These are phyloP conservation scores for Aurelia aurita DNA, from an alignment of 30 jellyfish, hydroid and myxozoan genomes.

Conservation along the genomic window DNA sequence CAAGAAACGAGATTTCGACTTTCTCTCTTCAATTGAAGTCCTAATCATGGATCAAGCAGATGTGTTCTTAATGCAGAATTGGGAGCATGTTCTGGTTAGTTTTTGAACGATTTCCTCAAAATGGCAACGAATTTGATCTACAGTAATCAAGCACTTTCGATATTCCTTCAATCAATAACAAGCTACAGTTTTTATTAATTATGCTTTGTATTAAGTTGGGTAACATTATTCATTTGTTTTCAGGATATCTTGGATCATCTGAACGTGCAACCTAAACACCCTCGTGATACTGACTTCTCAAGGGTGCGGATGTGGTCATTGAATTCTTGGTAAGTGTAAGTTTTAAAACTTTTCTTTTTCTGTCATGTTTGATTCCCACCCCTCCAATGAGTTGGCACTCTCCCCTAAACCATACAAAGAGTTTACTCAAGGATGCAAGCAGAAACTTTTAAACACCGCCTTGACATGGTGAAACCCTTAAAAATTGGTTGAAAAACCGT, in stretches of 20 bases:
- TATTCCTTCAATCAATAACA: not conserved
- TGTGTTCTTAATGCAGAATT: slow-evolving; percentile 96
- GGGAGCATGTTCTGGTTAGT: slow-evolving; percentile 96
- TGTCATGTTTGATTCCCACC: too few relatives aligned
- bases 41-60: slow-evolving; percentile 91
- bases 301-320: slow-evolving; percentile 97
- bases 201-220: too few relatives aligned
- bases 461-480: too few relatives aligned
- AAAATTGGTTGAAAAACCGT: too few relatives aligned
- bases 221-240: not conserved
- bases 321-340: slow-evolving; percentile 74
- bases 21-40: slow-evolving; percentile 90
- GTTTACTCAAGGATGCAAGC: too few relatives aligned
- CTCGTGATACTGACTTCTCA: slow-evolving; percentile 95
- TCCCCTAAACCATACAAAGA: too few relatives aligned
- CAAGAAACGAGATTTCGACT: slow-evolving; percentile 88
- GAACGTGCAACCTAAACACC: slow-evolving; percentile 78
- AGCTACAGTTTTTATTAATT: too few relatives aligned
- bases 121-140: not conserved
- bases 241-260: slow-evolving; percentile 88
- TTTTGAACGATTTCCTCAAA: not conserved
- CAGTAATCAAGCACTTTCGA: not conserved
- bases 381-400: too few relatives aligned
- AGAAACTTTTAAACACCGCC: too few relatives aligned
- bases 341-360: not conserved